These are phyloP conservation scores for Carpatolechia fugitivella DNA, from an alignment of 2,888 invertebrate genomes.

Conservation along the genomic window DNA sequence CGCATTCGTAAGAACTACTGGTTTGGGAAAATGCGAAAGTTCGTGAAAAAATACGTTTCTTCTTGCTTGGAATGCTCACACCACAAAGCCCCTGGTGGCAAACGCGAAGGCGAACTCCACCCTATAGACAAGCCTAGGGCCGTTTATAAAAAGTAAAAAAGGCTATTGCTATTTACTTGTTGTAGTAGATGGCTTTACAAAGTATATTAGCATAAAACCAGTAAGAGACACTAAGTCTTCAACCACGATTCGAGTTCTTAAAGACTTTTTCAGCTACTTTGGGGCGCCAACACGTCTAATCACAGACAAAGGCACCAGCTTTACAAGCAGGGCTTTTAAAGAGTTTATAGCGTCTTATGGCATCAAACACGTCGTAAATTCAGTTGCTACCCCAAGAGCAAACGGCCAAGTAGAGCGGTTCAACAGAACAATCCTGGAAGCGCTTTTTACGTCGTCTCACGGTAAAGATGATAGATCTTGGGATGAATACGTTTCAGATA, in stretches of 20 bases:
- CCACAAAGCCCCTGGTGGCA: constrained; percentile 7
- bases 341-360: constrained; percentile 9
- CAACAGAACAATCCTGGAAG: constrained; percentile 16
- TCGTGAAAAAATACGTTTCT: constrained; percentile 21
- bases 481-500: constrained; percentile 10
- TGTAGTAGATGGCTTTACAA: neutral
- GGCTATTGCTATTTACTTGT: neutral
- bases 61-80: constrained; percentile 16
- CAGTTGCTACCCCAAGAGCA: constrained; percentile 21
- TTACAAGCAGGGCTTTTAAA: constrained; percentile 22
- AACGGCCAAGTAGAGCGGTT: constrained; percentile 21
- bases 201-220: neutral
- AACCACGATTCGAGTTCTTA: neutral
- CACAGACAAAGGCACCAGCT: constrained; percentile 22
- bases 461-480: neutral
- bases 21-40: constrained; percentile 13
- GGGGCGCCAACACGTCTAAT: constrained; percentile 21
- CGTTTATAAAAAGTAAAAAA: neutral
- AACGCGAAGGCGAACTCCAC: constrained; percentile 1
- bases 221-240: constrained; percentile 3
- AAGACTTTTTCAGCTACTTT: constrained; percentile 22
- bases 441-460: neutral
- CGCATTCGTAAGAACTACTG: constrained; percentile 1
- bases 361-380: constrained; percentile 23
- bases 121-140: neutral